phyloP scores from a whole-genome alignment of 2,888 invertebrate genomes.

The Tortrix viridana region DNA sequence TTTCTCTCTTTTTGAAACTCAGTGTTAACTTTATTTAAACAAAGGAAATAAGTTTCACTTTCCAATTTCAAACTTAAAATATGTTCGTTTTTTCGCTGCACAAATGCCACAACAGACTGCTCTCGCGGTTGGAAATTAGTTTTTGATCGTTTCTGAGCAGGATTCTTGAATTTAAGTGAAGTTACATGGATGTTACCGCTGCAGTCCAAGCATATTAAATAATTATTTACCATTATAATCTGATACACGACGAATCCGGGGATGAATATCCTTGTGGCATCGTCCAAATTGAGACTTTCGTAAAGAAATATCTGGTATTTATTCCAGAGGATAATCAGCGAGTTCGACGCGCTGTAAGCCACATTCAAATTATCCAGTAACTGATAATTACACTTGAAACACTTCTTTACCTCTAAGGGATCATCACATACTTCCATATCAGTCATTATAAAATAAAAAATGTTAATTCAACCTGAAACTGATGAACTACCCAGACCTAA shows the following conservation, averaged over 20 bases:
- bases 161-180: constrained; percentile 62
- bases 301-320: constrained; percentile 72
- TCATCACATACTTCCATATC: constrained; percentile 54
- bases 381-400: constrained; percentile 55
- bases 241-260: constrained; percentile 60
- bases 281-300: constrained; percentile 55
- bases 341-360: constrained; percentile 51
- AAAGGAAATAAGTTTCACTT: constrained; percentile 49
- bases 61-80: constrained; percentile 57
- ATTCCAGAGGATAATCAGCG: constrained; percentile 64
- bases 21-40: constrained; percentile 53
- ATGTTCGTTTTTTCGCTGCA: constrained; percentile 45
- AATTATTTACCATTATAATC: constrained; percentile 55
- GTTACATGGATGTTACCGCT: constrained; percentile 58
- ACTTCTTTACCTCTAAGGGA: constrained; percentile 44
- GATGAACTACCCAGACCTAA: too few species aligned
- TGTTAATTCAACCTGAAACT: too few species aligned
- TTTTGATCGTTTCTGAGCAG: constrained; percentile 55
- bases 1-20: constrained; percentile 55
- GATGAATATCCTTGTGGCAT: constrained; percentile 48
- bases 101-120: constrained; percentile 47
- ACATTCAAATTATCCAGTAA: constrained; percentile 59
- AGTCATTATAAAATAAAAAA: constrained; percentile 12
- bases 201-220: constrained; percentile 62
- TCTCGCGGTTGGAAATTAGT: constrained; percentile 54